Evolutionary conservation across 2,888 invertebrate genomes (phyloP).

Genomic region (Yponomeuta plumbellus): DNA sequence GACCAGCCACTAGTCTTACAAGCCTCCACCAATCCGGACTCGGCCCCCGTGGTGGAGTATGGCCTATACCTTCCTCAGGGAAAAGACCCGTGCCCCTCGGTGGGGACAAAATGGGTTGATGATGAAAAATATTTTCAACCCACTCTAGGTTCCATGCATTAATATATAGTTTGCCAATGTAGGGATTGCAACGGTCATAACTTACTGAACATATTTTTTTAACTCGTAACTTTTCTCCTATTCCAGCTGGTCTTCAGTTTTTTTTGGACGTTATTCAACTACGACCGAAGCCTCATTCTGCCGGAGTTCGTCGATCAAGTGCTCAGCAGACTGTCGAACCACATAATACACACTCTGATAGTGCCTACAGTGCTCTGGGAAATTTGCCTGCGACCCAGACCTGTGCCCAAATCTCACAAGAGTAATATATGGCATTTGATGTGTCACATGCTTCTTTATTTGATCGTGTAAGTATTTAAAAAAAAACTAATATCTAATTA

Average conservation of each 20-base stretch:
- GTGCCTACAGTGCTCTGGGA: constrained; percentile 51
- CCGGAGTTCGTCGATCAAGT: constrained; percentile 44
- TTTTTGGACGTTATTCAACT: constrained; percentile 51
- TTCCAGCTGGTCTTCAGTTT: constrained; percentile 52
- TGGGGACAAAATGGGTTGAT: too few relatives aligned
- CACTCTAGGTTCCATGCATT: too few relatives aligned
- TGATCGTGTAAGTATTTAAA: constrained; percentile 46
- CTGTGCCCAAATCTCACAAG: constrained; percentile 40
- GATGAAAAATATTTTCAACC: too few relatives aligned
- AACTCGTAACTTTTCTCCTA: constrained; percentile 23
- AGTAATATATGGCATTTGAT: constrained; percentile 38
- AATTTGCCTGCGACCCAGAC: constrained; percentile 39
- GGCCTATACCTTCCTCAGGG: too few relatives aligned
- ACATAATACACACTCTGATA: constrained; percentile 55
- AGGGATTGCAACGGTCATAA: too few relatives aligned
- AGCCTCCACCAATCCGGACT: too few relatives aligned
- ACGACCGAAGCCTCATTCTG: constrained; percentile 48
- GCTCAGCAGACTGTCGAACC: constrained; percentile 43
- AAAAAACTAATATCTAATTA: too few relatives aligned
- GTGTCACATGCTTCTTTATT: constrained; percentile 40
- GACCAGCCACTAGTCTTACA: too few relatives aligned
- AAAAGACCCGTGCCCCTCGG: too few relatives aligned
- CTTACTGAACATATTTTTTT: neutral
- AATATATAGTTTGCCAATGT: too few relatives aligned
- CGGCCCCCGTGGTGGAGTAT: too few relatives aligned